Base-by-base conservation (phyloP, 2,888 invertebrate genomes). In the Tenthredo mesomela region DNA sequence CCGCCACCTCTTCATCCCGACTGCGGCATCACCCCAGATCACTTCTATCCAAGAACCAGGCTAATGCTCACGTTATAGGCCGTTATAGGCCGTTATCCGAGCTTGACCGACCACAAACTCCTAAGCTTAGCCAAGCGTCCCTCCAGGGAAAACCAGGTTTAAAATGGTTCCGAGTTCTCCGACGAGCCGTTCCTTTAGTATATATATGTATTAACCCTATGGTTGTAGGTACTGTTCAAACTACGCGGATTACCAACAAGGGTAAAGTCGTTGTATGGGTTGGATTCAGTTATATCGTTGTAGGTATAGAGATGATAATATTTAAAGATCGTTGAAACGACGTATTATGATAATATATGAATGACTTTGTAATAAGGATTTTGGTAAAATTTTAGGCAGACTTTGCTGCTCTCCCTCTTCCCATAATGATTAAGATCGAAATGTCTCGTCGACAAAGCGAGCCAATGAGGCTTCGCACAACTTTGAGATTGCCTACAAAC, bases 401-500 rank as follows among this genome's bases (percentile, higher is more conserved):
- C 18, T 61, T 18, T 29, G 50, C 25, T 40, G 29, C 9, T 25
- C 61, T 9, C 50, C 18, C 58, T 80, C 12, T n/a, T 6, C 58
- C 40, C 37, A 29, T 80, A 43, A 70, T 50, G 82, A 82, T 82
- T 84, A 71, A 83, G 86, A 84, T 77, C 84, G 84, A 84, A 78
- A 84, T 85, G 78, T 84, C 84, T 71, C 70, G 80, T 58, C 84
- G 84, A 84, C 80, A 89, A 89, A 88, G 86, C 75, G 85, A 75
- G 86, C 85, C 88, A 86, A 88, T 87, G 89, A 89, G 87, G 87
- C 84, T 47, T 40, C 61, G 54, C 86, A 84, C 86, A 89, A 89
- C 88, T 90, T 88, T 33, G 88, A 90, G 89, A 90, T 90, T 90
- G 90, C 88, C 89, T 89, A 87, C 87, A 88, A 90, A 88, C 87